Evolutionary conservation across 2,888 invertebrate genomes (phyloP), one percentile per base, ranked within the genome.

Genomic region (Neoitamus cyanurus): DNA sequence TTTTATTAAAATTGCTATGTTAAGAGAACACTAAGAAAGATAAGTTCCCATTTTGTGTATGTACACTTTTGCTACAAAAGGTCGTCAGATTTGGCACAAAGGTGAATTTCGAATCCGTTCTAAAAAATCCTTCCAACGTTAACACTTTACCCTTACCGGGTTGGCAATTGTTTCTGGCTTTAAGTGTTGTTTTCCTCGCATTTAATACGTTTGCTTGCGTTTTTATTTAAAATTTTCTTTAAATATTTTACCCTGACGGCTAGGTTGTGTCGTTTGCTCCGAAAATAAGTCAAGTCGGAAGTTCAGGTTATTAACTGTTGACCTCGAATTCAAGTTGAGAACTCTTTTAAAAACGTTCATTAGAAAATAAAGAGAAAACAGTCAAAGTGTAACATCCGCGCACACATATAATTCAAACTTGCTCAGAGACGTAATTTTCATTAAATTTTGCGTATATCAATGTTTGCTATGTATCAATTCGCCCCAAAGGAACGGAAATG

Each of bases 211-310:
- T 84, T 75, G 30, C 58, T 70, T 83, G 28, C 58, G 31, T 36
- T 80, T 46, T 25, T 48, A 20, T 77, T 77, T 1, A n/a, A n/a
- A n/a, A n/a, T 42, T 42, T 11, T 13, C 5, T 42, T n/a, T 42
- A 34, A 13, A 70, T 77, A 77, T 58, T 42, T 83, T 83, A 85
- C 85, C 85, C 85, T 85, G 85, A 84, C 85, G 85, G 85, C 85
- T 84, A 84, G 84, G 75, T 80, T 85, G 69, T 84, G 82, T 82
- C 28, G 13, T 69, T 36, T 77, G 11, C 9, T 11, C n/a, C 34
- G 31, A 25, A 58, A 78, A 42, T 42, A 37, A 75, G 42, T 42
- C 11, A 75, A 75, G 42, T 42, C 42, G 42, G 42, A 77, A 31
- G 15, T 31, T 36, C 3, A 48, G 48, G 58, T 80, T 48, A 37